Base-by-base conservation (phyloP, 2,888 invertebrate species). In the Gymnosoma rotundatum region DNA sequence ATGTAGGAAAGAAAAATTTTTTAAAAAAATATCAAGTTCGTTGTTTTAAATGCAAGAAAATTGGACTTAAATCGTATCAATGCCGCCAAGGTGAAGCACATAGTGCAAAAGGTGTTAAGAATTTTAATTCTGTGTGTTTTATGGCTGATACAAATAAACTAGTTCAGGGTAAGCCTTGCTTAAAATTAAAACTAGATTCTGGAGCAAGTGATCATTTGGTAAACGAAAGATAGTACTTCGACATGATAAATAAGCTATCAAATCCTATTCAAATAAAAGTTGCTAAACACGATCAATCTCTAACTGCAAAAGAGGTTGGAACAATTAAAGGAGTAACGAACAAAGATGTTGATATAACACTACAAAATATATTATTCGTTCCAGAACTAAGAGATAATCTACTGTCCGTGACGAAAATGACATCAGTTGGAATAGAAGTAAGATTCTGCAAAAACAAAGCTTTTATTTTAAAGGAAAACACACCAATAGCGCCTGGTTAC, bases 321-420 rank as follows among this genome's bases (percentile, higher is more conserved):
- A n/a, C n/a, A n/a, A n/a, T n/a, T n/a, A n/a, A n/a, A n/a, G n/a
- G n/a, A n/a, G 14, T 18, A 63, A 42, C 20, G n/a, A n/a, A n/a
- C n/a, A n/a, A n/a, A n/a, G n/a, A n/a, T n/a, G n/a, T n/a, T n/a
- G n/a, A n/a, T n/a, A n/a, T 45, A 21, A 21, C 42, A 36, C 63
- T 82, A 32, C 54, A 76, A 48, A 50, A 76, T 66, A 75, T 75
- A 21, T 50, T 81, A 32, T 73, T 60, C 20, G 64, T 81, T 9
- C 70, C 81, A 25, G 32, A 50, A 21, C 2, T 52, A 42, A 21
- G 45, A 64, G 21, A 45, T 52, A 21, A n/a, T n/a, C n/a, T n/a
- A n/a, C n/a, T n/a, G n/a, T n/a, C n/a, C n/a, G n/a, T n/a, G n/a
- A n/a, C n/a, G n/a, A n/a, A n/a, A n/a, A n/a, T n/a, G n/a, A n/a